phyloP scores from a whole-genome alignment of 1,140 invertebrate genomes.

The Drosophila pectinifera region DNA sequence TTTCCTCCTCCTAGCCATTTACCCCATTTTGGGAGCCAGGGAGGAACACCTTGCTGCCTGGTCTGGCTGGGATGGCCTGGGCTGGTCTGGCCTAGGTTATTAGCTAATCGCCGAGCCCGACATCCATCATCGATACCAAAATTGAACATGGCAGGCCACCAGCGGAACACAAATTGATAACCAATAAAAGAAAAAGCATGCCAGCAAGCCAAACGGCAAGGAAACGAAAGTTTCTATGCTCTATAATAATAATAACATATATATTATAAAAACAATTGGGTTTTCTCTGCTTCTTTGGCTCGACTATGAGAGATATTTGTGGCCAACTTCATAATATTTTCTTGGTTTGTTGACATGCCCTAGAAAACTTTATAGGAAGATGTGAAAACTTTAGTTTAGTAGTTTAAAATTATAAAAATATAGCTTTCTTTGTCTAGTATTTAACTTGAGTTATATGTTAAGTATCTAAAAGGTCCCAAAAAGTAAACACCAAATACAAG shows the following conservation, averaged over 20 bases:
- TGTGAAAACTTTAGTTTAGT: too few relatives aligned
- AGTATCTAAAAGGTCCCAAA: too few relatives aligned
- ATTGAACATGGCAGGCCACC: conserved; percentile 36
- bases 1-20: conserved; percentile 14
- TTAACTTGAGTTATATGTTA: too few relatives aligned
- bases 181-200: conserved; percentile 8
- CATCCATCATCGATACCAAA: conserved; percentile 49
- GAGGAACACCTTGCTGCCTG: conserved; percentile 22
- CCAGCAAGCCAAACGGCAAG: background rate
- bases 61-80: too few relatives aligned
- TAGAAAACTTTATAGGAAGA: background rate
- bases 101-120: conserved; percentile 46
- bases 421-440: too few relatives aligned
- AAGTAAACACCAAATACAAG: too few relatives aligned
- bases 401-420: too few relatives aligned
- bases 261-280: background rate
- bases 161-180: conserved; percentile 36
- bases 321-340: background rate
- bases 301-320: too few relatives aligned
- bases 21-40: background rate
- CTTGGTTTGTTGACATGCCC: background rate
- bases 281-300: background rate
- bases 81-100: conserved; percentile 9
- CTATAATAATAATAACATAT: background rate
- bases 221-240: background rate